These are phyloP conservation scores for Pipistrellus pipistrellus DNA, from an alignment of 2,797 vertebrate genomes.

Conservation along the genomic window DNA sequence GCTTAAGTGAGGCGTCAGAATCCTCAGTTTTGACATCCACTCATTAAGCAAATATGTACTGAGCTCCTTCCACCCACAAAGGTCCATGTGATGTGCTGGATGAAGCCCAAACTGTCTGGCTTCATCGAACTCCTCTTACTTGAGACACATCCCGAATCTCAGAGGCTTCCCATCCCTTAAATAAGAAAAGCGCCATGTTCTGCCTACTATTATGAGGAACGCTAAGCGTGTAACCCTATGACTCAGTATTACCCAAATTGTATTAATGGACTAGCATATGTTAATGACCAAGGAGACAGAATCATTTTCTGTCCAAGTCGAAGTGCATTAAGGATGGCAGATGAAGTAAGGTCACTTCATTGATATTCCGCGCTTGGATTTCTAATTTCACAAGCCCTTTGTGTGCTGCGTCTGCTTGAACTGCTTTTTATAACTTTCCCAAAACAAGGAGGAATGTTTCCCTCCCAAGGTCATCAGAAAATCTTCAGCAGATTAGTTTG, in stretches of 20 bases:
- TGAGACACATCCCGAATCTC: neutral
- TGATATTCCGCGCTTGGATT: constrained; percentile 38
- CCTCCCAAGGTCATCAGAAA: constrained; percentile 75
- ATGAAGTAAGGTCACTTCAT: constrained; percentile 63
- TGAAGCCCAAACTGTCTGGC: neutral
- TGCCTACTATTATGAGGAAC: neutral
- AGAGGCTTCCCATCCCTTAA: neutral
- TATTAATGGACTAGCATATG: neutral
- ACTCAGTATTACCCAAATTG: neutral
- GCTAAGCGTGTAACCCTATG: neutral
- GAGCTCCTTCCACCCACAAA: neutral
- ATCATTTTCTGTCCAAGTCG: neutral
- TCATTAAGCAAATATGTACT: neutral
- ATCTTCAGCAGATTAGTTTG: constrained; percentile 74
- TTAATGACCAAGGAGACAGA: constrained; percentile 56
- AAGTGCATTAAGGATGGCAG: constrained; percentile 22
- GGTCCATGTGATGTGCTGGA: neutral
- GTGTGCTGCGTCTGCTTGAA: constrained; percentile 65
- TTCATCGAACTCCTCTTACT: neutral
- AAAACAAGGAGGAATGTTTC: constrained; percentile 81
- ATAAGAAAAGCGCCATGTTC: neutral
- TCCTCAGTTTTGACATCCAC: neutral
- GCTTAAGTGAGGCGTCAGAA: neutral
- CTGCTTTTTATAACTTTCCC: constrained; percentile 81
- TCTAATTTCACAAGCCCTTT: constrained; percentile 61